Evolutionary conservation across 92 coral and sea anemone genomes (phyloP).

Genomic region (Chrysogorgia sp.): DNA sequence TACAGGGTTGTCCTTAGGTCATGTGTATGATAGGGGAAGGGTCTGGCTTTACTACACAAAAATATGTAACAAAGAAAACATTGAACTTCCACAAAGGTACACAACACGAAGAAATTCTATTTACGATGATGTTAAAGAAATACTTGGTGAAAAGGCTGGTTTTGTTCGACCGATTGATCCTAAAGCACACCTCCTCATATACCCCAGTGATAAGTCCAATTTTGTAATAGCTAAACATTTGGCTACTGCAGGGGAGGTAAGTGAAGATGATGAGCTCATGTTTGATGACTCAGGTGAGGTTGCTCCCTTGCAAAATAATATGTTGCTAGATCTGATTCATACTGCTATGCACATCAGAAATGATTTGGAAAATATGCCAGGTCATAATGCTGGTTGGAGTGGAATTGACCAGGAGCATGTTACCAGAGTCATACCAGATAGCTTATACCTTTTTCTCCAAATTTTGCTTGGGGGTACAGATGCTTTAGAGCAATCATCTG

Average conservation of each 20-base stretch:
- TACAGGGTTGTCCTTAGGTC: too few relatives aligned
- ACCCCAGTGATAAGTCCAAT: not conserved
- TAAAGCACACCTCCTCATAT: not conserved
- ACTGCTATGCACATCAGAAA: constrained; percentile 14
- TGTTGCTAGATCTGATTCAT: not conserved
- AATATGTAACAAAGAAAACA: not conserved
- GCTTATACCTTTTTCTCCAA: constrained; percentile 43
- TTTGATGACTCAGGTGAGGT: not conserved
- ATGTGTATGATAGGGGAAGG: too few relatives aligned
- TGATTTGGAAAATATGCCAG: constrained; percentile 37
- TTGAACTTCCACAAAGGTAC: not conserved
- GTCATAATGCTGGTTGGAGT: constrained; percentile 42
- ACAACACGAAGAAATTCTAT: not conserved
- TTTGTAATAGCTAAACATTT: not conserved
- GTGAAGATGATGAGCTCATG: not conserved
- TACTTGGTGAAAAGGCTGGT: too few relatives aligned
- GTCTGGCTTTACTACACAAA: not conserved
- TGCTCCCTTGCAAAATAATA: not conserved
- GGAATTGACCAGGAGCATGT: constrained; percentile 34
- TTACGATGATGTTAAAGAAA: not conserved
- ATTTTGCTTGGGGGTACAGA: constrained; percentile 11
- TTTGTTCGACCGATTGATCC: too few relatives aligned
- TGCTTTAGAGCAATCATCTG: constrained; percentile 5
- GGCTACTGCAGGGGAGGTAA: not conserved
- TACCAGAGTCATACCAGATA: constrained; percentile 50